Evolutionary conservation across 2,797 vertebrate genomes (phyloP), one percentile per base, ranked within the genome.

Genomic region (Onychomys arenicola): DNA sequence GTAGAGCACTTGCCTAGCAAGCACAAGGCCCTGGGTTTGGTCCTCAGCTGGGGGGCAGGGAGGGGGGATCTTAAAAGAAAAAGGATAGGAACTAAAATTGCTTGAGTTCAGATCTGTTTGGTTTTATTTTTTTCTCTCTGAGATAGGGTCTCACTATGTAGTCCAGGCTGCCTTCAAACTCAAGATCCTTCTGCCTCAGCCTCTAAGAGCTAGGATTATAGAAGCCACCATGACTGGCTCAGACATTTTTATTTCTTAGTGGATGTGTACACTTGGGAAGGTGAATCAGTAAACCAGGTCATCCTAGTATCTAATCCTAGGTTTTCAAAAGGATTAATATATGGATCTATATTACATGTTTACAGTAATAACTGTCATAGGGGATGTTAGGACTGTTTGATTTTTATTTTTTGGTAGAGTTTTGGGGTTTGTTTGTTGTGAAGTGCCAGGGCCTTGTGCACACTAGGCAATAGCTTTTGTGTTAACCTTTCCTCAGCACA

Each of bases 181-280:
- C 63, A 86, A 69, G 63, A 25, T 69, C 63, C 63, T 52, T 52
- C 46, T 86, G 83, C 63, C 43, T 69, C 46, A 52, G 46, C 46
- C 63, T 86, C 46, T 21, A 69, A 86, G 46, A 23, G 63, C 43
- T 69, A 43, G 83, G 61, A n/a, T n/a, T 25, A 85, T 46, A 67
- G 34, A 85, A 25, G 43, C 12, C 83, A 52, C 21, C 21, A 52
- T 27, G 32, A 3, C 63, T 69, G 46, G 10, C 8, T 43, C 27
- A 32, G n/a, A 61, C 57, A 43, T 78, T 69, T 88, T 94, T 40
- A 89, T 93, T 91, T 95, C 77, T 95, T 55, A 12, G 82, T 4
- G 5, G 34, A 69, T 52, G 32, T 34, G 21, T 86, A 69, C 34
- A 86, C 32, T 69, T 43, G 80, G 43, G 49, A 12, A 1, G 69